phyloP scores from a whole-genome alignment of 2,113 vertebrate genomes.

The Helogale parvula region DNA sequence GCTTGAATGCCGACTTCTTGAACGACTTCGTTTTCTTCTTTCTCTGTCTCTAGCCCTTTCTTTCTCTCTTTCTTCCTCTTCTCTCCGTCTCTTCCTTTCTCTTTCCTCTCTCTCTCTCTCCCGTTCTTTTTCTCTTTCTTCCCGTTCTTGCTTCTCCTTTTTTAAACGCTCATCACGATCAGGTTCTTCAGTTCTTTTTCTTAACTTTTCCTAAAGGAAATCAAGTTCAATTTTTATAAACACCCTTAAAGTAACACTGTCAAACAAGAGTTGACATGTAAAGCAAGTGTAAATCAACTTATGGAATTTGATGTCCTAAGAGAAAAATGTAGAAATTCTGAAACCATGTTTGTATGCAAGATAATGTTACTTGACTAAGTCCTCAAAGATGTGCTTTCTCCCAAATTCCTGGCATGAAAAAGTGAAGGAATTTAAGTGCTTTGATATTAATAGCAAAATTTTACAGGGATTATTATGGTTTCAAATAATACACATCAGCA shows the following conservation, averaged over 20 bases:
- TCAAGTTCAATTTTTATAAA: conserved; percentile 35
- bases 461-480: background rate
- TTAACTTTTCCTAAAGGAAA: conserved; percentile 87
- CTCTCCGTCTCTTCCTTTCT: conserved; percentile 88
- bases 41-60: conserved; percentile 91
- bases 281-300: background rate
- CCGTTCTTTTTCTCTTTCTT: conserved; percentile 89
- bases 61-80: conserved; percentile 90
- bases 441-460: background rate
- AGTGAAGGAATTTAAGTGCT: background rate
- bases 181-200: conserved; percentile 92
- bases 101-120: conserved; percentile 92
- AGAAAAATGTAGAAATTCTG: background rate
- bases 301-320: background rate
- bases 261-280: background rate
- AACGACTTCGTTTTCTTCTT: conserved; percentile 94
- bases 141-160: conserved; percentile 90
- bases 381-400: background rate
- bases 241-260: background rate
- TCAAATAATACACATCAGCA: background rate
- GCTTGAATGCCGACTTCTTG: conserved; percentile 95
- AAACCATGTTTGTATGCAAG: background rate
- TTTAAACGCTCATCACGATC: conserved; percentile 93
- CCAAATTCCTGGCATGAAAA: background rate
- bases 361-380: background rate